phyloP scores from a whole-genome alignment of 2,113 vertebrate genomes.

The Scytalopus superciliaris region DNA sequence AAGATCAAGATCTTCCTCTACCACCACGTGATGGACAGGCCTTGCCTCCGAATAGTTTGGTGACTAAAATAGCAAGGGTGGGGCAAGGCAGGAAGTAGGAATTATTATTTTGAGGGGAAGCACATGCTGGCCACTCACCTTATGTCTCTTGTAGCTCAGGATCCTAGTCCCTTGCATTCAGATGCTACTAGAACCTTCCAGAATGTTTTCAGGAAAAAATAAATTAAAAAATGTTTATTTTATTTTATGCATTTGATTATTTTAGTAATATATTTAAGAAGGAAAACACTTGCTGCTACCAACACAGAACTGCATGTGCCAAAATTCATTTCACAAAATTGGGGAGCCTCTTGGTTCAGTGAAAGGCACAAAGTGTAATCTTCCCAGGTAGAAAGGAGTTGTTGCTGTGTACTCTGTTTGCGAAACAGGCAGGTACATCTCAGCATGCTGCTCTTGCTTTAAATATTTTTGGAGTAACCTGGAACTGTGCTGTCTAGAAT shows the following conservation, averaged over 20 bases:
- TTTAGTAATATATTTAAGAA: not conserved
- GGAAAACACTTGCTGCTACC: not conserved
- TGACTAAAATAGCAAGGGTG: slow-evolving; percentile 32
- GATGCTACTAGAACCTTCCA: not conserved
- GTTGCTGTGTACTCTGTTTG: not conserved
- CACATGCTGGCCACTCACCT: not conserved
- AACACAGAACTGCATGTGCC: not conserved
- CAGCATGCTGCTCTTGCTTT: not conserved
- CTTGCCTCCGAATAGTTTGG: not conserved
- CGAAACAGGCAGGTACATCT: not conserved
- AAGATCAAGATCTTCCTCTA: not conserved
- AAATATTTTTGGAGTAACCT: not conserved
- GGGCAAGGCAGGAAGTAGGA: slow-evolving; percentile 7
- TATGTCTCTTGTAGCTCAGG: not conserved
- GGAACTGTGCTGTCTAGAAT: not conserved
- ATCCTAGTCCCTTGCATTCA: not conserved
- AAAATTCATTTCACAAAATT: not conserved
- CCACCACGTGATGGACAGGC: not conserved
- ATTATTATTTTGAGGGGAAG: slow-evolving; percentile 25
- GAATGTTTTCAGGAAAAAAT: not conserved
- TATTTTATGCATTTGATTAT: not conserved
- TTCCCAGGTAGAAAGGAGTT: not conserved
- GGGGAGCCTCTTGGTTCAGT: not conserved
- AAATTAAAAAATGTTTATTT: not conserved
- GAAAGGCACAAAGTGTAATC: not conserved